A percentile compares a stretch with the other conserved stretches of the same genome.
These are phyloP conservation scores for Aphaenogaster rudis DNA, from an alignment of 1,140 invertebrate species.

Conservation along the genomic window DNA sequence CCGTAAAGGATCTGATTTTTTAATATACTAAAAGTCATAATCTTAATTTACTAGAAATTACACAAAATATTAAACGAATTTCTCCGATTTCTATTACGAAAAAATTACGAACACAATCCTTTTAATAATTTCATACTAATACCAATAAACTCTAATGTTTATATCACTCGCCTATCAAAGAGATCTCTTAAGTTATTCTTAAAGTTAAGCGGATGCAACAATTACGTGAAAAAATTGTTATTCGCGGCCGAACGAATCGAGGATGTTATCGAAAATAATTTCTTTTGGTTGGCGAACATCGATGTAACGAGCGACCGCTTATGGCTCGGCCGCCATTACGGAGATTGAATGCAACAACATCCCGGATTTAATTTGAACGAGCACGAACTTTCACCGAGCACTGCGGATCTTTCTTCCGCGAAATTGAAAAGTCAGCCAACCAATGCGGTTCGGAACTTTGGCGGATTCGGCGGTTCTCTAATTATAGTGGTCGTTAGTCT, in stretches of 20 bases:
- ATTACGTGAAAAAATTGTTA: slow-evolving; percentile 19
- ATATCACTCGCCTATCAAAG: neutral
- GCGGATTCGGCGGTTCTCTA: slow-evolving; percentile 55
- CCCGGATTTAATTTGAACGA: slow-evolving; percentile 66
- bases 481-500: slow-evolving; percentile 74
- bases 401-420: slow-evolving; percentile 51
- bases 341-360: slow-evolving; percentile 30
- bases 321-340: slow-evolving; percentile 21
- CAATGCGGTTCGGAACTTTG: slow-evolving; percentile 54
- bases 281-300: slow-evolving; percentile 16
- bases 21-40: neutral
- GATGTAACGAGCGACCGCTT: slow-evolving; percentile 29
- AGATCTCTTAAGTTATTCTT: neutral
- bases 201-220: slow-evolving; percentile 9
- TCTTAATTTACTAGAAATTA: neutral
- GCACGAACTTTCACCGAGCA: slow-evolving; percentile 40
- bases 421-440: slow-evolving; percentile 70
- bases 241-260: neutral
- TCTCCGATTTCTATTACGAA: neutral
- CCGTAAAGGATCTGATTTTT: neutral
- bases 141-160: neutral
- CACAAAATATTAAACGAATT: neutral
- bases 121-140: slow-evolving; percentile 21
- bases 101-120: neutral
- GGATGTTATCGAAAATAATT: slow-evolving; percentile 42